phyloP scores from a whole-genome alignment of 2,888 invertebrate genomes.

The Hymenopus coronatus region DNA sequence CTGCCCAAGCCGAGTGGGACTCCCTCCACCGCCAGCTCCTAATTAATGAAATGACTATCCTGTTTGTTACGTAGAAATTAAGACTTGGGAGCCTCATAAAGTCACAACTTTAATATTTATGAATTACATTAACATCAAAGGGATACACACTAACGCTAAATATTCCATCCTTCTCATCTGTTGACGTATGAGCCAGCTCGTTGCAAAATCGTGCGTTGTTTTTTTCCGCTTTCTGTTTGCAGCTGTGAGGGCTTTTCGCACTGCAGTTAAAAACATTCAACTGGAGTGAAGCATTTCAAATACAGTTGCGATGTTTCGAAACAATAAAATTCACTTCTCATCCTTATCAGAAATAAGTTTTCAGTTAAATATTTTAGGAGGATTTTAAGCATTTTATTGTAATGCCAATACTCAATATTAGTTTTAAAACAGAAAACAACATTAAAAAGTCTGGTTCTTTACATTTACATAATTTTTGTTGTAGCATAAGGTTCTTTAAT shows the following conservation, averaged over 20 bases:
- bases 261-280: not conserved
- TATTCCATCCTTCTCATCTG: not conserved
- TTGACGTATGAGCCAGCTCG: not conserved
- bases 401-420: too few species aligned
- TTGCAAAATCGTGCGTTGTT: not conserved
- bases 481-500: too few species aligned
- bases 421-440: too few species aligned
- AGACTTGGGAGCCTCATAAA: not conserved
- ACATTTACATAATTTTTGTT: too few species aligned
- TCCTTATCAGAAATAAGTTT: too few species aligned
- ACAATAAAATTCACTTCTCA: too few species aligned
- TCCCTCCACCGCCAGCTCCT: not conserved
- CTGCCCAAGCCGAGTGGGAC: not conserved
- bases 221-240: not conserved
- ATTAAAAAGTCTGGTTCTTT: too few species aligned
- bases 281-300: not conserved
- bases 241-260: not conserved
- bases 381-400: too few species aligned
- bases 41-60: not conserved
- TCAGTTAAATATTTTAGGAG: too few species aligned
- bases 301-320: too few species aligned
- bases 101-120: not conserved
- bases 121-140: not conserved
- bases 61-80: not conserved
- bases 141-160: not conserved